Evolutionary conservation across 2,797 vertebrate species (phyloP), one percentile per base, ranked within the genome.

Genomic region (Crocidura indochinensis): DNA sequence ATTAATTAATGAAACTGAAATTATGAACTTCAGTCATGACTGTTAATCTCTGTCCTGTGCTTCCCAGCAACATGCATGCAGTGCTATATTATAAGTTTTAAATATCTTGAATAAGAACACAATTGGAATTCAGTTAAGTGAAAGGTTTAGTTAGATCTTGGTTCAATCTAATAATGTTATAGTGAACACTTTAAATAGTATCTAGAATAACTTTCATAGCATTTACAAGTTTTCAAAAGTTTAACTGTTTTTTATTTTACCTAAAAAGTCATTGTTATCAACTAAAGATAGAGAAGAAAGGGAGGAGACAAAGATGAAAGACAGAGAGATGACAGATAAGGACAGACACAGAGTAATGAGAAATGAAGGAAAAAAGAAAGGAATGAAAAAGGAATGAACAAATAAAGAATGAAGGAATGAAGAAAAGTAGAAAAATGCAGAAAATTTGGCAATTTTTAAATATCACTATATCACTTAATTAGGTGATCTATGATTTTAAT

Each of bases 121-220:
- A 65, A 27, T 8, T 72, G 56, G 8, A 84, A 79, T 85, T 29
- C 20, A 44, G 5, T n/a, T 62, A 83, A 84, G 20, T 0, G 9
- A 62, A 44, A 76, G 6, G 76, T 31, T 76, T 9, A 77, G 8
- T 73, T 9, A 77, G 6, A 56, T 92, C 88, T 81, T 12, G 51
- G 22, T 62, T 71, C 64, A 84, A 44, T 84, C 47, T 76, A 84
- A 84, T 19, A 47, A 1, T 49, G 8, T 2, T 49, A 17, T 17
- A 56, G 44, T 67, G 47, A 67, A 31, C 31, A 38, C n/a, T 17
- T n/a, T 47, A 83, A 80, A 72, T 6, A 84, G 64, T 49, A 92
- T 47, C 19, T 38, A 11, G 87, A 84, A 80, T 87, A 91, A 80
- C 5, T 51, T 29, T 47, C 22, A 87, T 1, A 82, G 26, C 27